Conservation (phyloP, 2,888 invertebrate genomes). For the Spicauda simplicius region DNA sequence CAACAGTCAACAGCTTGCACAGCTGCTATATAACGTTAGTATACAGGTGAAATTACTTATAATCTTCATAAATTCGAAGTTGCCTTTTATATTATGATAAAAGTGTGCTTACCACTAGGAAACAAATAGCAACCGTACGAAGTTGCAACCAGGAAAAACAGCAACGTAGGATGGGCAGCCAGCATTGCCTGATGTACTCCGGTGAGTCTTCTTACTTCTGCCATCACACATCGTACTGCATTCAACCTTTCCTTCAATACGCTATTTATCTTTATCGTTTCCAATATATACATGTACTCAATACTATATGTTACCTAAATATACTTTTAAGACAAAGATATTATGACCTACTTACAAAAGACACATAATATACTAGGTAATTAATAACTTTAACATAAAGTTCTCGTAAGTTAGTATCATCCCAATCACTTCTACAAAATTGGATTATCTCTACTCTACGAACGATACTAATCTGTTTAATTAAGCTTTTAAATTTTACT, state of each 20-base stretch:
- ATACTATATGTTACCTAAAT: neutral
- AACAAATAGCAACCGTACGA: constrained; percentile 80
- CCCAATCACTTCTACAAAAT: too few species aligned
- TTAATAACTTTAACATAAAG: too few species aligned
- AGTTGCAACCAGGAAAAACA: constrained; percentile 57
- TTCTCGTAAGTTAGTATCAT: too few species aligned
- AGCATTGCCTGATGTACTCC: constrained; percentile 60
- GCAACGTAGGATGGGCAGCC: constrained; percentile 52
- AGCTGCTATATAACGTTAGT: neutral
- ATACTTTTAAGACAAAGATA: too few species aligned
- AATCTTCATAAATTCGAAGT: neutral
- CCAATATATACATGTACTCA: neutral
- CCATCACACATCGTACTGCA: constrained; percentile 61
- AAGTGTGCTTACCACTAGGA: constrained; percentile 75
- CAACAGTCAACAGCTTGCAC: too few species aligned
- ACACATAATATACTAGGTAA: too few species aligned
- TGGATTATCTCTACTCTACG: too few species aligned
- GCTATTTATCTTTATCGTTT: neutral
- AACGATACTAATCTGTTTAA: neutral
- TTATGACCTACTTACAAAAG: too few species aligned
- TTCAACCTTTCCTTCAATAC: constrained; percentile 22
- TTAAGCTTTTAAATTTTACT: neutral
- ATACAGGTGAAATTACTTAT: neutral
- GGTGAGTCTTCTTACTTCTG: constrained; percentile 43
- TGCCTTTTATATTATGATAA: neutral